phyloP scores from a whole-genome alignment of 92 coral and sea anemone species.

The Porites rus region DNA sequence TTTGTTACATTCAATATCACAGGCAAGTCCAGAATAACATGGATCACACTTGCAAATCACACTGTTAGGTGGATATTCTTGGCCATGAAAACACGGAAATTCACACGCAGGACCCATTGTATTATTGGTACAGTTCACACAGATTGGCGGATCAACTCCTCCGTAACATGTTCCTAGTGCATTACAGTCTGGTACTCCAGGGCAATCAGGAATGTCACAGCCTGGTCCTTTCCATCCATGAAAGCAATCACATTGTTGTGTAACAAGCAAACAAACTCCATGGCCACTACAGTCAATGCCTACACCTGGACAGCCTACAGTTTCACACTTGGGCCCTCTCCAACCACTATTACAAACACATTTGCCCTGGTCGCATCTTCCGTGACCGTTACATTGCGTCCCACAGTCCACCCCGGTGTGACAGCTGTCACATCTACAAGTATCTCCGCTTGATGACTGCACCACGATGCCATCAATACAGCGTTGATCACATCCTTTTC shows the following conservation, averaged over 20 bases:
- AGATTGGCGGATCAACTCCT: constrained; percentile 89
- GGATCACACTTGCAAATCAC: constrained; percentile 87
- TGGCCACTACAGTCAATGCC: constrained; percentile 93
- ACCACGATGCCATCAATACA: constrained; percentile 92
- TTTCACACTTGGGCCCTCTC: constrained; percentile 95
- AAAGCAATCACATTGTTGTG: constrained; percentile 90
- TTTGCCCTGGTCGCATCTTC: constrained; percentile 75
- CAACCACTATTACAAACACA: constrained; percentile 90
- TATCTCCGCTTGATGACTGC: constrained; percentile 47
- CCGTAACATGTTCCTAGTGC: constrained; percentile 89
- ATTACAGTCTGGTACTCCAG: constrained; percentile 96
- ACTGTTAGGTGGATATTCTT: constrained; percentile 90
- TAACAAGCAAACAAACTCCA: constrained; percentile 87
- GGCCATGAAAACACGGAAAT: constrained; percentile 91
- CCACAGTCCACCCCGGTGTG: constrained; percentile 92
- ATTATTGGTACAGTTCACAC: constrained; percentile 91
- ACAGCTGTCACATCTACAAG: constrained; percentile 84
- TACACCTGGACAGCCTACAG: constrained; percentile 94
- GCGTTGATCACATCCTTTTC: constrained; percentile 84
- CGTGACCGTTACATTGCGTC: constrained; percentile 87
- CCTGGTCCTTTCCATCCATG: constrained; percentile 98
- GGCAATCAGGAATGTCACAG: constrained; percentile 93
- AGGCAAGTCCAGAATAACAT: constrained; percentile 85
- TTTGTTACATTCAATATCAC: constrained; percentile 87
- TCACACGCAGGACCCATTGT: constrained; percentile 98